phyloP scores from a whole-genome alignment of 2,888 invertebrate genomes.

The Lottia gigantea region DNA sequence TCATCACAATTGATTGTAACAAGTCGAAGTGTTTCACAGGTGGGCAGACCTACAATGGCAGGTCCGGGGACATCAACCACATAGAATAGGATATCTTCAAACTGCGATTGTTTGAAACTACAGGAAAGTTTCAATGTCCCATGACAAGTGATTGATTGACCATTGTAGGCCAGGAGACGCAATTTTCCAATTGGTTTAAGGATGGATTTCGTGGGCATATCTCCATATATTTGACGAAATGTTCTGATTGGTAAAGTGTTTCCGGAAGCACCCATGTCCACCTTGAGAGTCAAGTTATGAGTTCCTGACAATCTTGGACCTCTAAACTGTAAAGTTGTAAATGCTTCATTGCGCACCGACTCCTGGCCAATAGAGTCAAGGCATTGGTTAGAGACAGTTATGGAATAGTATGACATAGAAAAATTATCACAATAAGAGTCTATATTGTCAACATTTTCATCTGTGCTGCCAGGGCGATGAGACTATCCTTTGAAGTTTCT shows the following conservation, averaged over 20 bases:
- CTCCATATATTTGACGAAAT: conserved; percentile 24
- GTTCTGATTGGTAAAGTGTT: conserved; percentile 25
- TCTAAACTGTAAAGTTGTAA: conserved; percentile 12
- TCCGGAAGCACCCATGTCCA: conserved; percentile 26
- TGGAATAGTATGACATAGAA: not conserved
- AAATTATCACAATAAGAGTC: not conserved
- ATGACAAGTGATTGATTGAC: too few relatives aligned
- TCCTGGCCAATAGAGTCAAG: conserved; percentile 6
- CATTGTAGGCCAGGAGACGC: too few relatives aligned
- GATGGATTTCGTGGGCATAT: not conserved
- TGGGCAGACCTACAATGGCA: conserved; percentile 24
- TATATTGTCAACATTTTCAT: too few relatives aligned
- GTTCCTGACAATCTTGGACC: not conserved
- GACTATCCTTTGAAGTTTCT: too few relatives aligned
- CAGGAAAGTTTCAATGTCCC: too few relatives aligned
- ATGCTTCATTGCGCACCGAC: conserved; percentile 10
- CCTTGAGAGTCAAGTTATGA: conserved; percentile 23
- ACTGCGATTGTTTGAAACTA: not conserved
- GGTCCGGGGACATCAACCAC: conserved; percentile 26
- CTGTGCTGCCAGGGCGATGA: too few relatives aligned
- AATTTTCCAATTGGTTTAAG: not conserved
- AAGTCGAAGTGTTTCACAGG: conserved; percentile 19
- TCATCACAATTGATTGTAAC: conserved; percentile 22
- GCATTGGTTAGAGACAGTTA: conserved; percentile 13
- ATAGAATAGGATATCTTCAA: conserved; percentile 21